Evolutionary conservation across 2,888 invertebrate species (phyloP), one percentile per base, ranked within the genome.

Genomic region (Reticulitermes lucifugus): DNA sequence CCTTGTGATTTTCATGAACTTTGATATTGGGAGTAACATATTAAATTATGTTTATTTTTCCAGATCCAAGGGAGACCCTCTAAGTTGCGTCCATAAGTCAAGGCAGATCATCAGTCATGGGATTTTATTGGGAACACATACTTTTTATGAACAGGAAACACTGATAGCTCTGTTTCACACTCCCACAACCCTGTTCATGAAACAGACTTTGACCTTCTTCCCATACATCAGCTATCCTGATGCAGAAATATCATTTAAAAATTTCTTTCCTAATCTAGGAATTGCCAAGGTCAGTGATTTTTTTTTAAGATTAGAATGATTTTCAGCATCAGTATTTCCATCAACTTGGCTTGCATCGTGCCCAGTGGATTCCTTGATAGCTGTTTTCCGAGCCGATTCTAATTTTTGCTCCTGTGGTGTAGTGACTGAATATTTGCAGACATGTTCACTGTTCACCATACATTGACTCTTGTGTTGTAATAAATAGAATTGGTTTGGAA

Each of bases 31-130:
- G 46, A 35, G 35, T 12, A 46, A 12, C 6, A 1, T 46, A 46
- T 12, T 6, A 46, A 46, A 46, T 18, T 12, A 18, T 55, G 0
- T 73, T 73, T 73, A 41, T 73, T 6, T 73, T 77, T 77, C 0
- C 77, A 77, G 77, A 41, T 77, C 77, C 43, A 65, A 81, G 70
- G 41, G 46, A 60, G 65, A 81, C 41, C 43, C 43, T 70, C 43
- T 84, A 84, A 59, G 75, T 84, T 84, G 84, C 84, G 84, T 84
- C 84, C 84, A 84, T 79, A 84, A 59, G 81, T 22, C 84, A 84
- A 55, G 70, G n/a, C 84, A 84, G 60, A 77, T 77, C 59, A 75
- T 79, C 79, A 77, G 77, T 79, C 59, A 43, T 77, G 79, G 75
- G 43, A 79, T 77, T 84, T 79, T 79, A 73, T 43, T 77, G 35